phyloP scores from a whole-genome alignment of 2,113 vertebrate genomes.

The Sigmodon hispidus region DNA sequence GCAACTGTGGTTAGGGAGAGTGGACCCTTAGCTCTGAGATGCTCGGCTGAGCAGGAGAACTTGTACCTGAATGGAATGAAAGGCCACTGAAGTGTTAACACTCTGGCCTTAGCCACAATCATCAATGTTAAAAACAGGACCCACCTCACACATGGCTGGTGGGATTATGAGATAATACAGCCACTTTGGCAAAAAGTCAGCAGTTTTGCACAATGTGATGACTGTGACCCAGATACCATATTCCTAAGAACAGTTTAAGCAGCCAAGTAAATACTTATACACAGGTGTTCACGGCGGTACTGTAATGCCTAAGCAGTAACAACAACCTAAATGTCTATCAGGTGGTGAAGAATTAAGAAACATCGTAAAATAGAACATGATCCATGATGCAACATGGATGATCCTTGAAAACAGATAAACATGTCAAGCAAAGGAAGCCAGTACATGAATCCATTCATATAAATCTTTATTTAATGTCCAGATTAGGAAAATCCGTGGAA shows the following conservation, averaged over 20 bases:
- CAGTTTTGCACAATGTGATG: neutral
- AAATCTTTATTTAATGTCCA: neutral
- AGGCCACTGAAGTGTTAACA: neutral
- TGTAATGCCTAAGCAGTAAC: neutral
- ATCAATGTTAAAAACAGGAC: too few species aligned
- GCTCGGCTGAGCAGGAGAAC: neutral
- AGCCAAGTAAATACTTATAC: neutral
- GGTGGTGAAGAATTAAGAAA: too few species aligned
- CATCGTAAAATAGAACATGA: rapidly evolving
- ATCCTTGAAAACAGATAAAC: neutral
- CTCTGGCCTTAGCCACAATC: neutral
- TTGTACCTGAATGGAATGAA: neutral
- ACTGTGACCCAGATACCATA: neutral
- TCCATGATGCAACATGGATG: rapidly evolving
- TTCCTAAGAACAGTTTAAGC: neutral
- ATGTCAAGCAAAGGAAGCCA: rapidly evolving
- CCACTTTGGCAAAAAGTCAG: neutral
- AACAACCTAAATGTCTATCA: neutral
- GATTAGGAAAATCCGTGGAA: neutral
- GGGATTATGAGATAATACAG: rapidly evolving
- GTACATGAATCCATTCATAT: neutral
- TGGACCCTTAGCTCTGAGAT: neutral
- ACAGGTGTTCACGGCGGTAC: neutral
- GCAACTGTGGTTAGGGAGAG: neutral
- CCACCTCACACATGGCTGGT: neutral